Evolutionary conservation across 1,140 invertebrate species (phyloP).

Genomic region (Dreissena polymorpha): DNA sequence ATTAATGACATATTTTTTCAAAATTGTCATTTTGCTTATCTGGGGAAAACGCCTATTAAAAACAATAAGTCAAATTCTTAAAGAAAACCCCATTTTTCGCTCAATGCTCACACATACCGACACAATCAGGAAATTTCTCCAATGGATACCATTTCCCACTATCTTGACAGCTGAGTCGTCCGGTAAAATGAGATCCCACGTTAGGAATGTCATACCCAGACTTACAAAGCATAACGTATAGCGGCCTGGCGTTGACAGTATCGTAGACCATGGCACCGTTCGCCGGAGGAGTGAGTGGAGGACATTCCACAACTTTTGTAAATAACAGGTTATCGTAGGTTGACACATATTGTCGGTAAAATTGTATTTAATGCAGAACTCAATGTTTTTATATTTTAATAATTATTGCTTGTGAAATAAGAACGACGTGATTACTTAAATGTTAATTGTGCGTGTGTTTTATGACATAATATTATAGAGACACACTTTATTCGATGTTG

Average conservation of each 20-base stretch:
- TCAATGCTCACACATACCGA: conserved; percentile 6
- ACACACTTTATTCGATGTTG: background rate
- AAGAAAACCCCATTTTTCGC: no score
- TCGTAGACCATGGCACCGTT: conserved; percentile 28
- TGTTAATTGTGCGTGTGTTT: background rate
- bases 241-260: conserved; percentile 10
- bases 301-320: conserved; percentile 25
- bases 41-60: no score
- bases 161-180: conserved; percentile 22
- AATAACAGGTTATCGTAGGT: background rate
- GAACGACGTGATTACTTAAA: background rate
- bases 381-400: background rate
- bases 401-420: background rate
- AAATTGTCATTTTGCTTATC: no score
- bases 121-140: conserved; percentile 33
- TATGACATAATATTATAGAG: background rate
- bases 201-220: background rate
- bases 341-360: background rate
- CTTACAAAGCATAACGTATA: conserved; percentile 32
- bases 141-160: conserved; percentile 26
- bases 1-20: no score
- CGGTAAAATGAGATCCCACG: conserved; percentile 12
- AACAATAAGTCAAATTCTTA: no score
- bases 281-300: conserved; percentile 13
- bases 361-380: background rate